phyloP scores from a whole-genome alignment of 2,113 vertebrate species.

The Lepus timidus region DNA sequence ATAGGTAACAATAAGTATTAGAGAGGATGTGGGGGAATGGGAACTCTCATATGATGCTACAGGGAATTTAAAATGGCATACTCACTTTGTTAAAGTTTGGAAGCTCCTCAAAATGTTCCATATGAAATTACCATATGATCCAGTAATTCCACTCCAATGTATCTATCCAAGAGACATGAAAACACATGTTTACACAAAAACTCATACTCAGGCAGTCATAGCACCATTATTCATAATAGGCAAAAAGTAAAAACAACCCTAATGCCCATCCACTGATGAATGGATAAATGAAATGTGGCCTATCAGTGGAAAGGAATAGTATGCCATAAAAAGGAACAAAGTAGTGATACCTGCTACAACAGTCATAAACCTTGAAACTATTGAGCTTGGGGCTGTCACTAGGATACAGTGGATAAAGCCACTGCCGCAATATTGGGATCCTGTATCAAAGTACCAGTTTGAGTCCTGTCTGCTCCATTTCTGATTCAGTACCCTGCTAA shows the following conservation, averaged over 20 bases:
- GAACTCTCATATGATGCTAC: not conserved
- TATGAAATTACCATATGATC: not conserved
- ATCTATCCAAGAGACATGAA: conserved; percentile 14
- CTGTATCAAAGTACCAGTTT: too few relatives aligned
- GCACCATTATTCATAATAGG: not conserved
- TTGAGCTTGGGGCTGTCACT: not conserved
- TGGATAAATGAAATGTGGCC: not conserved
- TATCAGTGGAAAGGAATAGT: not conserved
- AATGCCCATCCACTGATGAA: not conserved
- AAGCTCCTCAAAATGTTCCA: not conserved
- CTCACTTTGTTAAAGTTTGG: conserved; percentile 4
- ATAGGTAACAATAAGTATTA: not conserved
- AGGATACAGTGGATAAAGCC: too few relatives aligned
- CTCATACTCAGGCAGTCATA: not conserved
- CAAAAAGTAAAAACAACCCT: not conserved
- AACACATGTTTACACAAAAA: not conserved
- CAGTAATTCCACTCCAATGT: not conserved
- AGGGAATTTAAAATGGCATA: not conserved
- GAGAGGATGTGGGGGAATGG: not conserved
- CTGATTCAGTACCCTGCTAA: too few relatives aligned
- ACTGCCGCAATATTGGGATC: too few relatives aligned
- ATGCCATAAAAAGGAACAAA: not conserved
- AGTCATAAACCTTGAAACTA: not conserved
- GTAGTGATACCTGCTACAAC: not conserved
- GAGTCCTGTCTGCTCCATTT: too few relatives aligned